Evolutionary conservation across 37 sponge, comb jelly and placozoan species (phyloP).

Genomic region (Spongilla lacustris): DNA sequence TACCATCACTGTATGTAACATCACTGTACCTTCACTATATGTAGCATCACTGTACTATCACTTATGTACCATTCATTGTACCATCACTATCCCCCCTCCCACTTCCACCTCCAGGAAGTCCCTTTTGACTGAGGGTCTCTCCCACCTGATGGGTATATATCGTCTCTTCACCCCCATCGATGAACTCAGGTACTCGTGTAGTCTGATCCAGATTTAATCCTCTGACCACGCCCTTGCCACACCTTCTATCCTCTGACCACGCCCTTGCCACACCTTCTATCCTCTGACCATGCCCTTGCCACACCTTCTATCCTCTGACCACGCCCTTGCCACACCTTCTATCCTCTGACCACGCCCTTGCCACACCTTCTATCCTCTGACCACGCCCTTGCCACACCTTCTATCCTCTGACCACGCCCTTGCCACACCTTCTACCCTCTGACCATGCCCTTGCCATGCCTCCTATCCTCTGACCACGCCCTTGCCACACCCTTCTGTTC

Average conservation of each 20-base stretch:
- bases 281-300: background rate
- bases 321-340: background rate
- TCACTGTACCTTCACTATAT: background rate
- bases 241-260: background rate
- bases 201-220: too few species aligned
- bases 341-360: background rate
- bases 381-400: background rate
- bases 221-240: too few species aligned
- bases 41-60: background rate
- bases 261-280: background rate
- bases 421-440: background rate
- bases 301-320: background rate
- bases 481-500: background rate
- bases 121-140: conserved; percentile 58
- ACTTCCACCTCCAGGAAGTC: conserved; percentile 17
- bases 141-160: conserved; percentile 40
- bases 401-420: background rate
- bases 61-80: background rate
- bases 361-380: background rate
- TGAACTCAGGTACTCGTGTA: conserved; percentile 5
- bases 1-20: too few species aligned
- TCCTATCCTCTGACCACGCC: background rate
- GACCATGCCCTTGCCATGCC: background rate
- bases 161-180: conserved; percentile 57
- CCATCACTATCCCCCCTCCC: too few species aligned